These are phyloP conservation scores for Tringa solitaria DNA, from an alignment of 2,113 vertebrate species.

Conservation along the genomic window DNA sequence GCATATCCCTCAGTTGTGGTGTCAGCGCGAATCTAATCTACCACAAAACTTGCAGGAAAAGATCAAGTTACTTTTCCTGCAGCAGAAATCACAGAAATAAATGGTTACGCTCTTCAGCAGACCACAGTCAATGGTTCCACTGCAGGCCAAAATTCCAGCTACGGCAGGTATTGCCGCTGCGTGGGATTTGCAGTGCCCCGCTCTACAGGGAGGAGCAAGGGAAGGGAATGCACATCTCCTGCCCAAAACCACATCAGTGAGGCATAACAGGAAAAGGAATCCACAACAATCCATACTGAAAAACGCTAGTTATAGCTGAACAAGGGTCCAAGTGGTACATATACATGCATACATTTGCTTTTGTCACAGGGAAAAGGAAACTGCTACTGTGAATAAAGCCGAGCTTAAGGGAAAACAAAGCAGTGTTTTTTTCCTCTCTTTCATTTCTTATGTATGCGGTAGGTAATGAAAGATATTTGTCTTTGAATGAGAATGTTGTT, in stretches of 20 bases:
- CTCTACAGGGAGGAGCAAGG: not conserved
- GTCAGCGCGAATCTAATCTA: not conserved
- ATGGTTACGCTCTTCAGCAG: not conserved
- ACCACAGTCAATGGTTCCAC: not conserved
- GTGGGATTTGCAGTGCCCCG: not conserved
- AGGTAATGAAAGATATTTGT: not conserved
- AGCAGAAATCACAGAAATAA: not conserved
- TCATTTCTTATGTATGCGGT: not conserved
- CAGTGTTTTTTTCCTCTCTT: not conserved
- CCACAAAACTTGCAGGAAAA: not conserved
- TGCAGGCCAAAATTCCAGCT: fast-evolving
- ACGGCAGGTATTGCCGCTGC: not conserved
- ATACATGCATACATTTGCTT: not conserved
- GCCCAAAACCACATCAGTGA: not conserved
- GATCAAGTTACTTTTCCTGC: not conserved
- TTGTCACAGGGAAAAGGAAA: not conserved
- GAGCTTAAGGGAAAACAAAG: not conserved
- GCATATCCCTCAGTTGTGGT: not conserved
- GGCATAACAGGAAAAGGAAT: not conserved
- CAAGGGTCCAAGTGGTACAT: not conserved
- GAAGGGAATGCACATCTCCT: not conserved
- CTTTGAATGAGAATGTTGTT: not conserved
- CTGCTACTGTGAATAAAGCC: not conserved
- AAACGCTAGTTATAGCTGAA: not conserved
- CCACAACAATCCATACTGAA: not conserved